Evolutionary conservation across 2,797 vertebrate genomes (phyloP), one percentile per base, ranked within the genome.

Genomic region (Hemibagrus guttatus): DNA sequence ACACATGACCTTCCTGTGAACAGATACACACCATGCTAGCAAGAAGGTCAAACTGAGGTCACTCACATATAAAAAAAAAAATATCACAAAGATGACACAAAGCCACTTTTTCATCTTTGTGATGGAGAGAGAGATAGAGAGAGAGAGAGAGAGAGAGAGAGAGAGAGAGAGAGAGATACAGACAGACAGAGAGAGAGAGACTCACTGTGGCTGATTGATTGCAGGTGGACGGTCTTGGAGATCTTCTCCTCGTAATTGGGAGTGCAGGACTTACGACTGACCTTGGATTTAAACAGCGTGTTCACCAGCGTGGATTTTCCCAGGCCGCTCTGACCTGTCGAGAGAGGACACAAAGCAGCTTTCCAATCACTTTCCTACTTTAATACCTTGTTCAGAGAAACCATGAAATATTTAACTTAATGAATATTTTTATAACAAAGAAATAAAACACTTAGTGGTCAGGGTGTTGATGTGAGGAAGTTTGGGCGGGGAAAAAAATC

Each of bases 301-400:
- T 98, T 98, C 90, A 99, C 96, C 92, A 99, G 95, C 0, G 98
- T 99, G 0, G 98, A 99, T 88, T 99, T 99, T 16, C 98, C 98
- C 90, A 99, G 92, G 84, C 98, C 98, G 0, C 97, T 99, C 93
- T 98, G 97, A 93, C 98, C 98, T 99, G 93, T 19, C 61, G 13
- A 66, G n/a, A 75, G 87, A 71, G 66, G 69, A 88, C 28, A 83
- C 8, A 82, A 14, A 88, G 61, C 61, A 71, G 35, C n/a, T 31
- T 74, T 42, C 56, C 6, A 31, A 14, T 66, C 4, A 64, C 56
- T 16, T 26, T 28, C 26, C 39, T 31, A 21, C 16, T 17, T 31
- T 4, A 56, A 52, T 28, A 1, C 7, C 4, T 12, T 31, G 28
- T 59, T 78, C 28, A 21, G 52, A 58, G 9, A 78, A 56, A 56